These are phyloP conservation scores for Drosophila barbarae DNA, from an alignment of 2,888 invertebrate species.

Conservation along the genomic window DNA sequence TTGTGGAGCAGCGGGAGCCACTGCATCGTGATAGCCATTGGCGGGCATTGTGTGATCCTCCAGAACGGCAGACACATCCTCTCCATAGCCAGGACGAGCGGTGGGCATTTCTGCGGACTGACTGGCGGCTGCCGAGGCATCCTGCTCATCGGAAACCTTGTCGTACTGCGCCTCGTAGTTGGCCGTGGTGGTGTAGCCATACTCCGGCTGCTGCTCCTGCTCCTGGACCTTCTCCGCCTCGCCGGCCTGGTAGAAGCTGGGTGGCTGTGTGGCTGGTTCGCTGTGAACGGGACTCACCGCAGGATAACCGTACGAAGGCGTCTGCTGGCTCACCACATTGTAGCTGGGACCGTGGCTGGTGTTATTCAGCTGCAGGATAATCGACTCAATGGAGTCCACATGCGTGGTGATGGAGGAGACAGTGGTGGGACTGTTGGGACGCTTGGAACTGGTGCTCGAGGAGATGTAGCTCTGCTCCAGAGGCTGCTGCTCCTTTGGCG, in stretches of 20 bases:
- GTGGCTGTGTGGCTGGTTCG: slow-evolving; percentile 39
- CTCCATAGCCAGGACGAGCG: slow-evolving; percentile 48
- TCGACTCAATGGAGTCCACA: slow-evolving; percentile 82
- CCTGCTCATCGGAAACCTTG: slow-evolving; percentile 49
- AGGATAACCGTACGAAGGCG: slow-evolving; percentile 52
- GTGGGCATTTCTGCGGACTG: slow-evolving; percentile 48
- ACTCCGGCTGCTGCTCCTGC: slow-evolving; percentile 46
- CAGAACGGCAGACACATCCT: slow-evolving; percentile 56
- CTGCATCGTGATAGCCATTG: slow-evolving; percentile 65
- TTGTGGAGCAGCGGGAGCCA: slow-evolving; percentile 51
- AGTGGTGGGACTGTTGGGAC: slow-evolving; percentile 66
- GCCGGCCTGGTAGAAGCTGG: slow-evolving; percentile 55
- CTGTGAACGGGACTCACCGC: slow-evolving; percentile 62
- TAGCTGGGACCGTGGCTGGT: slow-evolving; percentile 78
- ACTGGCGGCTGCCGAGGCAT: slow-evolving; percentile 25
- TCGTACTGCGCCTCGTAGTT: slow-evolving; percentile 49
- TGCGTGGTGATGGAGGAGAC: slow-evolving; percentile 78
- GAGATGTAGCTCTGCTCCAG: slow-evolving; percentile 81
- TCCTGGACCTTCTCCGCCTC: slow-evolving; percentile 50
- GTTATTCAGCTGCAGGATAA: slow-evolving; percentile 84
- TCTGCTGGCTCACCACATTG: slow-evolving; percentile 70
- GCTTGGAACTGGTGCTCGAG: slow-evolving; percentile 61
- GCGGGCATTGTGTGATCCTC: slow-evolving; percentile 77
- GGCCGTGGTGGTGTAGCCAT: slow-evolving; percentile 53
- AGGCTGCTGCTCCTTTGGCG: slow-evolving; percentile 62